These are phyloP conservation scores for Mormyrus proboscirostris DNA, from an alignment of 2,797 vertebrate genomes.

Conservation along the genomic window DNA sequence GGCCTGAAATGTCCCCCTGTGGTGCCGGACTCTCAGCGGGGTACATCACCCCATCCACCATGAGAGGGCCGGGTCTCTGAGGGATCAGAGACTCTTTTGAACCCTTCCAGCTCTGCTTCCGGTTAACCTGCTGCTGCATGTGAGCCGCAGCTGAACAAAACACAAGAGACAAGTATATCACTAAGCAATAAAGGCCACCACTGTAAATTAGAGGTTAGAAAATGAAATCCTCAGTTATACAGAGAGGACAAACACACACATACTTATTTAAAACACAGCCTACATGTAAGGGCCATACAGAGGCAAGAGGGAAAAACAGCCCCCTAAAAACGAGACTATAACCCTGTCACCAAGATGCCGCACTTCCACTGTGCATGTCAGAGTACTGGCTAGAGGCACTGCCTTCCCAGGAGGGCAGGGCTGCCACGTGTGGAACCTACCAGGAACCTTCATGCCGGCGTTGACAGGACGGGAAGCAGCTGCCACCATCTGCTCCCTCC, in stretches of 20 bases:
- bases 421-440: slow-evolving; percentile 56
- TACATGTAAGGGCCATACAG: not conserved
- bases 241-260: not conserved
- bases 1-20: slow-evolving; percentile 66
- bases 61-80: slow-evolving; percentile 72
- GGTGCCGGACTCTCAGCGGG: slow-evolving; percentile 80
- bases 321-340: not conserved
- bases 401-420: slow-evolving; percentile 77
- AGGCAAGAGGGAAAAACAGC: not conserved
- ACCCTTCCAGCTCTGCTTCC: slow-evolving; percentile 92
- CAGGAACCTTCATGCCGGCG: slow-evolving; percentile 72
- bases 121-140: slow-evolving; percentile 78
- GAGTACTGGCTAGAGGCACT: slow-evolving; percentile 82
- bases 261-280: not conserved
- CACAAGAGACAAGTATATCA: not conserved
- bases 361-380: slow-evolving; percentile 6
- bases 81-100: slow-evolving; percentile 90
- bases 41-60: slow-evolving; percentile 76
- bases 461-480: slow-evolving; percentile 67
- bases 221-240: not conserved
- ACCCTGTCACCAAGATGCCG: not conserved
- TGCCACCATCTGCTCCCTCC: slow-evolving; percentile 77
- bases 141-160: slow-evolving; percentile 54
- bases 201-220: not conserved
- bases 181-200: not conserved